These are phyloP conservation scores for Molorchus minor DNA, from an alignment of 2,888 invertebrate species.

Conservation along the genomic window DNA sequence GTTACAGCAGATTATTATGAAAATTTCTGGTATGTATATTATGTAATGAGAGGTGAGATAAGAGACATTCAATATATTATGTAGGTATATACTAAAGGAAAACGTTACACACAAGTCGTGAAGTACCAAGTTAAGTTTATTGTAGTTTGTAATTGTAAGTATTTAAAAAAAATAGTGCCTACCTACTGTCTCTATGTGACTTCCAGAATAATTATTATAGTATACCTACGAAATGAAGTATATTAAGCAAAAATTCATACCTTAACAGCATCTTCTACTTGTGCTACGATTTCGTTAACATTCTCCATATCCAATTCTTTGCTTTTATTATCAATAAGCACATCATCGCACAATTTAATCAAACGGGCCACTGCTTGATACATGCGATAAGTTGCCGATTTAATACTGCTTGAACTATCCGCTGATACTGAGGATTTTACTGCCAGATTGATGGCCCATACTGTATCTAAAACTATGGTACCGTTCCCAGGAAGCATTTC, in stretches of 20 bases:
- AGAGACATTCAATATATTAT: too few species aligned
- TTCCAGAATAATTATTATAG: too few species aligned
- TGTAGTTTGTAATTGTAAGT: too few species aligned
- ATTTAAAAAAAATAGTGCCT: too few species aligned
- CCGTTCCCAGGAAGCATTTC: conserved; percentile 95
- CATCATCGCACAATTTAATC: conserved; percentile 90
- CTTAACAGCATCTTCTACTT: conserved; percentile 78
- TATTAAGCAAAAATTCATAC: conserved; percentile 56
- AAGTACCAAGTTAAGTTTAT: too few species aligned
- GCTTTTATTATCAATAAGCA: conserved; percentile 78
- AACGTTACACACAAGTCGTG: too few species aligned
- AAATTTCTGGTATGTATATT: too few species aligned
- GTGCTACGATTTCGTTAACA: conserved; percentile 71
- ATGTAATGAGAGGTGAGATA: too few species aligned
- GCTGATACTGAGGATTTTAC: conserved; percentile 58
- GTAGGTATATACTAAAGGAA: too few species aligned
- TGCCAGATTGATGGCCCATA: conserved; percentile 81
- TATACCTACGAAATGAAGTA: background rate
- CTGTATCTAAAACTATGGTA: conserved; percentile 91
- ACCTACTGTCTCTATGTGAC: too few species aligned
- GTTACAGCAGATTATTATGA: too few species aligned
- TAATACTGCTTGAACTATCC: conserved; percentile 71
- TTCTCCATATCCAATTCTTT: conserved; percentile 73
- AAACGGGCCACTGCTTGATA: conserved; percentile 87
- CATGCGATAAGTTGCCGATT: conserved; percentile 85